Percentiles rank a stretch among this genome's conserved stretches.
These are phyloP conservation scores for Myotis brandtii DNA, from an alignment of 2,113 vertebrate species.

Conservation along the genomic window DNA sequence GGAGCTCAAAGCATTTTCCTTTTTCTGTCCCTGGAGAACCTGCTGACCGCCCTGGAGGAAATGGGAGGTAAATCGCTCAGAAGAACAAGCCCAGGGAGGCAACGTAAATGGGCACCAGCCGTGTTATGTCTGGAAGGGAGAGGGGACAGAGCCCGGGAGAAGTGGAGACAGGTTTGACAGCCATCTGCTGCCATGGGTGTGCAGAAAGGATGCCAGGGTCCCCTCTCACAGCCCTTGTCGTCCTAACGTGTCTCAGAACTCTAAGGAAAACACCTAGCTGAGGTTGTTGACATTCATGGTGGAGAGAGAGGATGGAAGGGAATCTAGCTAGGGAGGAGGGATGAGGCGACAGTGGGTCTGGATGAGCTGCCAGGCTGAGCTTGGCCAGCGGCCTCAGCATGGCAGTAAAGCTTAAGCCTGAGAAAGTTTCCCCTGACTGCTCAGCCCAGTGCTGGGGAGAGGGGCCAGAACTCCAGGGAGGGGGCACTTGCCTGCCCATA, in stretches of 20 bases:
- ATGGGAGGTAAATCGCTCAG: neutral
- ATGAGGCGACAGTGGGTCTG: neutral
- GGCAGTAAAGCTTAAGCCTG: neutral
- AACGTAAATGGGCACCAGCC: neutral
- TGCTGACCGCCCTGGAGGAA: constrained; percentile 16
- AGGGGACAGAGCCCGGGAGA: neutral
- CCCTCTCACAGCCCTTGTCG: neutral
- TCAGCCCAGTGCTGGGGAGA: neutral
- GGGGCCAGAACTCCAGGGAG: neutral
- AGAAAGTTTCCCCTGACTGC: neutral
- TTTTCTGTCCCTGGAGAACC: constrained; percentile 58
- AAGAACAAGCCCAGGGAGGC: neutral
- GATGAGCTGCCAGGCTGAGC: neutral
- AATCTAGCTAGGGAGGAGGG: neutral
- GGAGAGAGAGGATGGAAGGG: neutral
- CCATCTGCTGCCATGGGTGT: neutral
- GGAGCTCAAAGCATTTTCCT: constrained; percentile 39
- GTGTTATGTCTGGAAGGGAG: neutral
- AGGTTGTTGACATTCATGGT: neutral
- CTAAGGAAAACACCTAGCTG: neutral
- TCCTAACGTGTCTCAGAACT: neutral
- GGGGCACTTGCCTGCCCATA: no score
- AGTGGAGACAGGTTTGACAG: neutral
- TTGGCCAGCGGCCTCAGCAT: neutral
- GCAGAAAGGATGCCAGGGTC: neutral